A percentile compares a stretch with the other conserved stretches of the same genome.
These are phyloP conservation scores for Eupithecia insigniata DNA, from an alignment of 2,888 invertebrate genomes.

Conservation along the genomic window DNA sequence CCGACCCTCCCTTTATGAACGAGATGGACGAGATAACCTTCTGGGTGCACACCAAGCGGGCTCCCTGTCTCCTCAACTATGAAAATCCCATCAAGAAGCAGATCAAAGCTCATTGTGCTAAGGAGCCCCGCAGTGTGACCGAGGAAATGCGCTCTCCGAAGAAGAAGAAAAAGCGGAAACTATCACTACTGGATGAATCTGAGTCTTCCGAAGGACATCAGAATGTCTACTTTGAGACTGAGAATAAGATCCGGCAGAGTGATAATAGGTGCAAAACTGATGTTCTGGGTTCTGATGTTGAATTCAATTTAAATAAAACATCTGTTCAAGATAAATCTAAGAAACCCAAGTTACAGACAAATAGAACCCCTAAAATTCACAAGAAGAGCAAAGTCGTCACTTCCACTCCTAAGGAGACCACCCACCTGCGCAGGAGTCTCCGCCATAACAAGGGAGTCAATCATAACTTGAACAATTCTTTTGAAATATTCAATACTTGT, in stretches of 20 bases:
- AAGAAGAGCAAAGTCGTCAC: conserved; percentile 70
- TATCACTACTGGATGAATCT: conserved; percentile 67
- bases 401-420: conserved; percentile 65
- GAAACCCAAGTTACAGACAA: conserved; percentile 58
- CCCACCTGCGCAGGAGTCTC: conserved; percentile 64
- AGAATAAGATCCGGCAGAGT: conserved; percentile 53
- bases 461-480: conserved; percentile 64
- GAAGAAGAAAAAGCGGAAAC: conserved; percentile 71
- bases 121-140: conserved; percentile 53
- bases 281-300: conserved; percentile 63
- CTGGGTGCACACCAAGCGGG: conserved; percentile 77
- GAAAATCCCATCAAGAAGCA: conserved; percentile 66
- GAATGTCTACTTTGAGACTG: conserved; percentile 70
- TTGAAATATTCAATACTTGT: conserved; percentile 58
- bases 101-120: conserved; percentile 61
- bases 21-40: conserved; percentile 79
- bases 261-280: conserved; percentile 62
- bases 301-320: conserved; percentile 72
- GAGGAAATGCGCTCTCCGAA: conserved; percentile 58
- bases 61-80: conserved; percentile 77
- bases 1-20: conserved; percentile 70
- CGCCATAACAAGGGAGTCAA: conserved; percentile 58
- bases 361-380: conserved; percentile 52
- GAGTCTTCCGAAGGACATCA: conserved; percentile 60
- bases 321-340: conserved; percentile 62